Evolutionary conservation across 2,888 invertebrate species (phyloP).

Genomic region (Conomelus anceps): DNA sequence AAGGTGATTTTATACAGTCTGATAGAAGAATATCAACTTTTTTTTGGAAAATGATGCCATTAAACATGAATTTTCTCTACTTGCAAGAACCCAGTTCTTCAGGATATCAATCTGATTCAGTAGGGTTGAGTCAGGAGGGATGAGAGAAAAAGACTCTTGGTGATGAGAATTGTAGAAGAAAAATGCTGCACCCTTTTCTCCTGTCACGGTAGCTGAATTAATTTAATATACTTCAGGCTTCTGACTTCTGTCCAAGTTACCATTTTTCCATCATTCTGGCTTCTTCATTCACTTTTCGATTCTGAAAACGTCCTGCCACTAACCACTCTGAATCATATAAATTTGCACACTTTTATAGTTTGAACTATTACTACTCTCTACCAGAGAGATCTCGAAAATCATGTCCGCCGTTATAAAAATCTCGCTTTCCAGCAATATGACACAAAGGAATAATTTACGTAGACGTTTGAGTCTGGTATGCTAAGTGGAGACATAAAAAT

Average conservation of each 20-base stretch:
- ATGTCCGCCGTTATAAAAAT: too few relatives aligned
- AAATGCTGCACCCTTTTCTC: neutral
- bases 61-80: neutral
- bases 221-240: neutral
- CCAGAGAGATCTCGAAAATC: neutral
- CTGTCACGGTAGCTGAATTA: neutral
- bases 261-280: neutral
- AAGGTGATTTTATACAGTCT: neutral
- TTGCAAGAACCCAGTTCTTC: neutral
- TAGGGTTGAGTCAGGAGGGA: neutral
- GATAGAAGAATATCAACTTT: neutral
- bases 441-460: too few relatives aligned
- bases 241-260: neutral
- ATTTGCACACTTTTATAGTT: neutral
- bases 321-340: neutral
- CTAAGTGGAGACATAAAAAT: too few relatives aligned
- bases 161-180: neutral
- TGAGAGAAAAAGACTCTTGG: too few relatives aligned
- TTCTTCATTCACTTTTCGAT: neutral
- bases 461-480: too few relatives aligned
- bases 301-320: neutral
- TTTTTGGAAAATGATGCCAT: neutral
- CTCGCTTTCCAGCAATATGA: too few relatives aligned
- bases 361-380: neutral
- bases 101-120: neutral